These are phyloP conservation scores for Drosophila anomalata DNA, from an alignment of 2,888 invertebrate genomes.

Conservation along the genomic window DNA sequence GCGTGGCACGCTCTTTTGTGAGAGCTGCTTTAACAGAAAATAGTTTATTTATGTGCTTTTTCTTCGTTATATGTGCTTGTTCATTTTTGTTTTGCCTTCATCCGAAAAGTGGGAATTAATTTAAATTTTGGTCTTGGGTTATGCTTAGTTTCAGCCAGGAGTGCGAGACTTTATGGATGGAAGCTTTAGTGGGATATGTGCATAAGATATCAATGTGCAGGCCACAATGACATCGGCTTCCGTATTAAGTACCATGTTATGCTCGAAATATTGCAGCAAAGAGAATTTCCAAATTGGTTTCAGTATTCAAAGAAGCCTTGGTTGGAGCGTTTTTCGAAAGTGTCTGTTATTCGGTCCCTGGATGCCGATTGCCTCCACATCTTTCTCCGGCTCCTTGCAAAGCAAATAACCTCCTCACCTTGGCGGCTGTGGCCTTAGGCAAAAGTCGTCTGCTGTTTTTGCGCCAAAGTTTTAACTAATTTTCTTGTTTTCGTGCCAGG, in stretches of 20 bases:
- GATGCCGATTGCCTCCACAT: slow-evolving; percentile 2
- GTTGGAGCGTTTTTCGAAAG: background rate
- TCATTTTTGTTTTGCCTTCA: slow-evolving; percentile 4
- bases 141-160: slow-evolving; percentile 22
- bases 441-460: slow-evolving; percentile 56
- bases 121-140: slow-evolving; percentile 37
- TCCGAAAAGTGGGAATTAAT: slow-evolving; percentile 39
- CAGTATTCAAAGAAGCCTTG: background rate
- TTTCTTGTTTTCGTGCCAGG: slow-evolving; percentile 61
- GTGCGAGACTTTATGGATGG: slow-evolving; percentile 10
- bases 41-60: slow-evolving; percentile 62
- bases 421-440: slow-evolving; percentile 13
- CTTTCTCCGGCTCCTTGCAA: background rate
- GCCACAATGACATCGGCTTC: background rate
- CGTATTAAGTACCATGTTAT: background rate
- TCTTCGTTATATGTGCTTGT: slow-evolving; percentile 33
- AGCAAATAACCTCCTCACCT: slow-evolving; percentile 12
- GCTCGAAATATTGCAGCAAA: background rate
- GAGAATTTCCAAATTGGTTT: slow-evolving; percentile 14
- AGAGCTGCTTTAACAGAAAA: slow-evolving; percentile 49
- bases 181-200: slow-evolving; percentile 11
- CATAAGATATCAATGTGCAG: slow-evolving; percentile 18
- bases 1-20: slow-evolving; percentile 21
- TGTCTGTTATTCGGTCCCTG: background rate
- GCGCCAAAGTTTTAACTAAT: slow-evolving; percentile 70